phyloP scores from a whole-genome alignment of 2,888 invertebrate species.

The Drosophila limbata region DNA sequence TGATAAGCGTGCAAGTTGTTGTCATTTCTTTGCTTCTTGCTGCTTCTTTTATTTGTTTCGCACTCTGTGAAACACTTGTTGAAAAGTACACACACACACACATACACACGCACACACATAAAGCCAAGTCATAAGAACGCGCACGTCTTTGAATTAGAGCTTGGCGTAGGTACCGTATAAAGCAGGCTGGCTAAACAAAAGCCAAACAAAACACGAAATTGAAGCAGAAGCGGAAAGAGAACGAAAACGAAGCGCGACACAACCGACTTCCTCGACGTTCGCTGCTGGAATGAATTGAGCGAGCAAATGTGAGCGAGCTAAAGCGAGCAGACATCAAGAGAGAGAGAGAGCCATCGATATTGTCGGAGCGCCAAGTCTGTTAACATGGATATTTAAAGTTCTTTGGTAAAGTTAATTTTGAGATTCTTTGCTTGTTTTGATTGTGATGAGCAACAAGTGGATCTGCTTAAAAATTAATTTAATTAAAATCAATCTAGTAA shows the following conservation, averaged over 20 bases:
- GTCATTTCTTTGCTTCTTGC: constrained; percentile 16
- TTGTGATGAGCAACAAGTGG: neutral
- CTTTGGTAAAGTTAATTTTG: neutral
- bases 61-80: constrained; percentile 63
- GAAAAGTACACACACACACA: constrained; percentile 34
- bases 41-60: constrained; percentile 43
- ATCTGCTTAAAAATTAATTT: too few relatives aligned
- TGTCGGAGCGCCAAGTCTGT: constrained; percentile 9
- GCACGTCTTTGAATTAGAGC: constrained; percentile 51
- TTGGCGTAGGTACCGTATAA: constrained; percentile 44
- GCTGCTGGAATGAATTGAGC: constrained; percentile 54
- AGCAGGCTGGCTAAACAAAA: constrained; percentile 43
- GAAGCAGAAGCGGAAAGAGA: constrained; percentile 26
- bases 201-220: constrained; percentile 48
- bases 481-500: too few relatives aligned
- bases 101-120: constrained; percentile 13
- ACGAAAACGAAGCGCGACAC: constrained; percentile 45
- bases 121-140: constrained; percentile 29
- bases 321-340: constrained; percentile 16
- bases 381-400: constrained; percentile 14
- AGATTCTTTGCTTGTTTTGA: neutral
- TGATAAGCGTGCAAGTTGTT: constrained; percentile 33
- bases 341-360: constrained; percentile 11
- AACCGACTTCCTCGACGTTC: constrained; percentile 59
- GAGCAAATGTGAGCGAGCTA: constrained; percentile 19